Conservation (phyloP, 2,113 vertebrate genomes). For the Orthonyx spaldingii region DNA sequence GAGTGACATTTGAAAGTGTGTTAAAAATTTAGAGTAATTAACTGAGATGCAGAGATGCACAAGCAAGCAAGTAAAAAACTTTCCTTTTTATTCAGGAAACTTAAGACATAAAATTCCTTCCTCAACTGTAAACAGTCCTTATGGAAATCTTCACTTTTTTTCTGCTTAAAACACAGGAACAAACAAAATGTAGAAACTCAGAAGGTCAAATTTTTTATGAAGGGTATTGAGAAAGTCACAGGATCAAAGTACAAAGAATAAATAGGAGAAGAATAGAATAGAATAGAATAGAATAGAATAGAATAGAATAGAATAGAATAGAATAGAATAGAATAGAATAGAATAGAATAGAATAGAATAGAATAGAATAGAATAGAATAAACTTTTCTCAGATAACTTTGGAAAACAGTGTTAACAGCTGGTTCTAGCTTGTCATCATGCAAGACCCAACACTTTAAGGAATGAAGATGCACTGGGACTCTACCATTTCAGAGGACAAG, state of each 20-base stretch:
- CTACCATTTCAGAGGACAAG: neutral
- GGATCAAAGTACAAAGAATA: neutral
- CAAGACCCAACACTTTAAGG: neutral
- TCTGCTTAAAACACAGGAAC: neutral
- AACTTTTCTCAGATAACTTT: neutral
- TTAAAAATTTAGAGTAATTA: neutral
- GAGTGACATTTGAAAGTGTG: neutral
- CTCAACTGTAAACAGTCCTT: neutral
- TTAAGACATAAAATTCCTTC: neutral
- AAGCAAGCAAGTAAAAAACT: neutral
- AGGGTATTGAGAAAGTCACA: neutral
- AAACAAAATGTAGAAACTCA: neutral
- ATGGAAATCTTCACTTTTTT: rapidly evolving
- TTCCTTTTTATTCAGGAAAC: neutral
- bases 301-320: neutral
- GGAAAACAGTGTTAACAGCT: neutral
- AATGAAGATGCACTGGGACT: rapidly evolving
- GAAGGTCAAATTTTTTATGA: neutral
- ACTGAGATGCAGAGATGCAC: rapidly evolving
- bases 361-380: neutral
- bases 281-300: neutral
- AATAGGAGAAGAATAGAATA: rapidly evolving
- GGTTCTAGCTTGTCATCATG: neutral
- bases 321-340: neutral
- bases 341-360: neutral